Evolutionary conservation across 2,888 invertebrate genomes (phyloP), one percentile per base, ranked within the genome.

Genomic region (Acanthosepion lycidas): DNA sequence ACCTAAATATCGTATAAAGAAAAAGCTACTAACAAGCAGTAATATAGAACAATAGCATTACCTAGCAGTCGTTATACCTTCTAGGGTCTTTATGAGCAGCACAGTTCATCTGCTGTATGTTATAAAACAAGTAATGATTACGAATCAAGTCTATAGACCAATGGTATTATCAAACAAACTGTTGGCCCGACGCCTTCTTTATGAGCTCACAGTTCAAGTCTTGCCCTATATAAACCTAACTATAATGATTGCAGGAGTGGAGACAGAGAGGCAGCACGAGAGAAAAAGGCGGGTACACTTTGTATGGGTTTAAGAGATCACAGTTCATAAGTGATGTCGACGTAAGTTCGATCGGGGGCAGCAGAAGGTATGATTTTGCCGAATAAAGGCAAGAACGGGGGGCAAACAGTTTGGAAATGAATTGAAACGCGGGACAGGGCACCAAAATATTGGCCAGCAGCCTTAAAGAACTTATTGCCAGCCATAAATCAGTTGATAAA

Each of bases 101-200:
- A n/a, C 78, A 78, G 78, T 78, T 78, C 78, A 78, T 78, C 78
- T 78, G 78, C 78, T 78, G n/a, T 9, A 33, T 33, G 78, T 78
- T 78, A 78, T 78, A 78, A 78, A 78, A 78, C 78, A 78, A 78
- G 78, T 78, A 78, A 78, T 78, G 78, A 78, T 78, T 78, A 78
- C 78, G 78, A 78, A 78, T 78, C 78, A 78, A 78, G 78, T 78
- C 78, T 78, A 78, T 78, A 78, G 78, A 78, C 78, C 78, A 78
- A n/a, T 78, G 78, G n/a, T 78, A 78, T 78, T 78, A 78, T 78
- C 78, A 78, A 78, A 78, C 78, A 78, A 78, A 78, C 78, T 78
- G n/a, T 78, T 78, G 78, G 78, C 78, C 78, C 78, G 23, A n/a
- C 78, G 78, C n/a, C 9, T 78, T 78, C n/a, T 78, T 78, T 78